Conservation (phyloP, 2,797 vertebrate genomes). For the Pseudotriccus pelzelni region DNA sequence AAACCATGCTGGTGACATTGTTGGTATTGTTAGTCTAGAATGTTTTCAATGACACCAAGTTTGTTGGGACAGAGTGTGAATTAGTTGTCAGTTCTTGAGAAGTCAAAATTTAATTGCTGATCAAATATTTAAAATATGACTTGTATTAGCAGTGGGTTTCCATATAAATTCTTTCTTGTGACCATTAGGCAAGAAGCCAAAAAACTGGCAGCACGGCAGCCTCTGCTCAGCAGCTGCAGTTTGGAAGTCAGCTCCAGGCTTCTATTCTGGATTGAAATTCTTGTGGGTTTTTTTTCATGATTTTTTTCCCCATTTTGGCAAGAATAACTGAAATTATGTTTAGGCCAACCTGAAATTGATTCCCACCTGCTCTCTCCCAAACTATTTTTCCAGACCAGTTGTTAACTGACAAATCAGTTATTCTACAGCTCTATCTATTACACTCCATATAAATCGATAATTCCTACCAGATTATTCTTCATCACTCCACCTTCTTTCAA, state of each 20-base stretch:
- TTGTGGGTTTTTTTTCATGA: background rate
- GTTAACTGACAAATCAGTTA: background rate
- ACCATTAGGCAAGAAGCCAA: slow-evolving; percentile 1
- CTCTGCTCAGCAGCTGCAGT: background rate
- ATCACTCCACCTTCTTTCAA: background rate
- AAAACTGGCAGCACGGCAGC: background rate
- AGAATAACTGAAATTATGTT: background rate
- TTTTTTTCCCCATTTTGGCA: background rate
- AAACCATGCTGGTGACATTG: slow-evolving; percentile 27
- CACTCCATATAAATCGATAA: background rate
- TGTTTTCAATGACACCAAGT: slow-evolving; percentile 66
- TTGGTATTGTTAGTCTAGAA: background rate
- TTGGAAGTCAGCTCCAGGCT: background rate
- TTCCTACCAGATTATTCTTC: background rate
- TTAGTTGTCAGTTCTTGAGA: slow-evolving; percentile 49
- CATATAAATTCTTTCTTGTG: background rate
- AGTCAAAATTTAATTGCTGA: slow-evolving; percentile 62
- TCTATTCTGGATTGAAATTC: background rate
- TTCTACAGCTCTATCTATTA: background rate
- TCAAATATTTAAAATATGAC: slow-evolving; percentile 59
- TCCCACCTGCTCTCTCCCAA: background rate
- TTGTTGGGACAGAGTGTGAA: slow-evolving; percentile 31
- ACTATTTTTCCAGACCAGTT: background rate
- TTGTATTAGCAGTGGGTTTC: slow-evolving; percentile 39
- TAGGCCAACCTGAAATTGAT: background rate